These are phyloP conservation scores for Lophochroa leadbeateri DNA, from an alignment of 2,113 vertebrate species.

Conservation along the genomic window DNA sequence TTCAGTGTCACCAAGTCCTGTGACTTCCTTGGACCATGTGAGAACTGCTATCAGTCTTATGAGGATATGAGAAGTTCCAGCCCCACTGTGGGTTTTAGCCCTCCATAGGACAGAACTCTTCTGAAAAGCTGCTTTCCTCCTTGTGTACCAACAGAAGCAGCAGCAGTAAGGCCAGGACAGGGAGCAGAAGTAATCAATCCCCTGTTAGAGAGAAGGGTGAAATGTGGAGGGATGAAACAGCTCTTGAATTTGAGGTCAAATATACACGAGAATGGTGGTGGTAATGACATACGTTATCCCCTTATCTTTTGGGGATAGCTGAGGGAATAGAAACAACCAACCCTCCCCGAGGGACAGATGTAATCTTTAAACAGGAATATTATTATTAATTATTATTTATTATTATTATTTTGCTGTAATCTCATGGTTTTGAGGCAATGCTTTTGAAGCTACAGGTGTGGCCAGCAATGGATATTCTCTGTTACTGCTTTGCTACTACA, in stretches of 20 bases:
- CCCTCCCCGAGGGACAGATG: not conserved
- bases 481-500: not conserved
- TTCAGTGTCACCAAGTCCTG: not conserved
- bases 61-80: not conserved
- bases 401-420: not conserved
- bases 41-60: not conserved
- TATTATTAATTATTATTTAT: not conserved
- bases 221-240: not conserved
- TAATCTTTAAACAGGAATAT: not conserved
- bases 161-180: not conserved
- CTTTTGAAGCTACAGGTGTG: not conserved
- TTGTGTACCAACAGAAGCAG: not conserved
- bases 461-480: not conserved
- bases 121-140: not conserved
- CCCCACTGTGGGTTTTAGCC: not conserved
- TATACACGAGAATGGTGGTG: not conserved
- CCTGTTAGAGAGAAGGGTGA: not conserved
- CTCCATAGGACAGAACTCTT: not conserved
- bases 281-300: not conserved
- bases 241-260: not conserved
- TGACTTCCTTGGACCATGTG: not conserved
- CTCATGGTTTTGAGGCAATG: not conserved
- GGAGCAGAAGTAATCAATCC: not conserved
- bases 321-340: not conserved
- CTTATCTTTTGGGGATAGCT: not conserved